phyloP scores from a whole-genome alignment of 2,888 invertebrate genomes.

The Eupithecia abbreviata region DNA sequence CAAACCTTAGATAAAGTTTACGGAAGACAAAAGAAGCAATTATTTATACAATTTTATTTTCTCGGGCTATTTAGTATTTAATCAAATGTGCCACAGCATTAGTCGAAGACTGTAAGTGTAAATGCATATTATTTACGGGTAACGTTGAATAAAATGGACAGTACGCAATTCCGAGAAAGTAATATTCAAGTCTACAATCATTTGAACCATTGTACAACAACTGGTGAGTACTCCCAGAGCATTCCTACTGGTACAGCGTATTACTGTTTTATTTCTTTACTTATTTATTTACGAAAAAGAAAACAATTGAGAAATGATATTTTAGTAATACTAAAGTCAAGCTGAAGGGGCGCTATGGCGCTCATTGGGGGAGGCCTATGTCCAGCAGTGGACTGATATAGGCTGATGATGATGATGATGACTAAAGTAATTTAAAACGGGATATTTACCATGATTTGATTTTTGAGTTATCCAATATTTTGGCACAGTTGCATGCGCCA shows the following conservation, averaged over 20 bases:
- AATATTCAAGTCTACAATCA: conserved; percentile 15
- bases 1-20: not conserved
- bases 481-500: too few relatives aligned
- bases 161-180: conserved; percentile 17
- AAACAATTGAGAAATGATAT: too few relatives aligned
- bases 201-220: not conserved
- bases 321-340: too few relatives aligned
- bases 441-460: too few relatives aligned
- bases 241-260: not conserved
- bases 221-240: not conserved
- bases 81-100: not conserved
- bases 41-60: not conserved
- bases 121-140: conserved; percentile 5
- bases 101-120: not conserved
- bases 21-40: not conserved
- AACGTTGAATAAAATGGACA: conserved; percentile 14
- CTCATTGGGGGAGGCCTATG: too few relatives aligned
- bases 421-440: too few relatives aligned
- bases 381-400: too few relatives aligned
- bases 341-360: too few relatives aligned
- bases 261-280: not conserved
- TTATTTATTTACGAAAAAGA: too few relatives aligned
- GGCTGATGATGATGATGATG: too few relatives aligned
- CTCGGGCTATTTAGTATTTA: not conserved
- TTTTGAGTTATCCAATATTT: too few relatives aligned